Percentiles rank a stretch among this genome's conserved stretches.
These are phyloP conservation scores for Hesperia comma DNA, from an alignment of 2,888 invertebrate genomes.

Conservation along the genomic window DNA sequence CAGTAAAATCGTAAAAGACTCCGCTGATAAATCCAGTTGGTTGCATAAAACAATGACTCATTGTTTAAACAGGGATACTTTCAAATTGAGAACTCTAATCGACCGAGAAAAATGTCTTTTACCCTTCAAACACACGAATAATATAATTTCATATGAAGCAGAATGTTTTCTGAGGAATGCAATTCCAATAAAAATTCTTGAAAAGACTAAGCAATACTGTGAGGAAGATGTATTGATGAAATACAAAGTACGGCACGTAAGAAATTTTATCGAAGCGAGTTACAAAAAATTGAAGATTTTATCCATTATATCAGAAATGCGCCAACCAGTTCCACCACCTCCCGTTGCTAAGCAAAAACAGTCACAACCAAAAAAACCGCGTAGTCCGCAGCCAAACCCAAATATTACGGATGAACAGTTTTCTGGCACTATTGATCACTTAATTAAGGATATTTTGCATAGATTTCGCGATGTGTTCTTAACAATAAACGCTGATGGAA, in stretches of 20 bases:
- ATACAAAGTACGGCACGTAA: neutral
- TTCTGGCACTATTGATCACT: neutral
- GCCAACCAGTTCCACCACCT: too few relatives aligned
- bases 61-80: neutral
- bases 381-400: neutral
- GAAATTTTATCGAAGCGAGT: neutral
- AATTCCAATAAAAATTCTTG: neutral
- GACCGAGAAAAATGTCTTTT: neutral
- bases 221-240: neutral
- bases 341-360: too few relatives aligned
- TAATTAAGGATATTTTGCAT: conserved; percentile 20
- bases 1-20: conserved; percentile 1
- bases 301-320: neutral
- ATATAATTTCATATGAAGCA: neutral
- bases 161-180: neutral
- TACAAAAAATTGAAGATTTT: neutral
- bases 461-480: conserved; percentile 47
- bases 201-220: neutral
- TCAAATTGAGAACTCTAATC: neutral
- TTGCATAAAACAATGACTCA: neutral
- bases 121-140: neutral
- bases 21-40: neutral
- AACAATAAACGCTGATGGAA: conserved; percentile 40
- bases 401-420: neutral
- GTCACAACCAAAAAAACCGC: too few relatives aligned